phyloP scores from a whole-genome alignment of 2,113 vertebrate species.

The Motacilla alba region DNA sequence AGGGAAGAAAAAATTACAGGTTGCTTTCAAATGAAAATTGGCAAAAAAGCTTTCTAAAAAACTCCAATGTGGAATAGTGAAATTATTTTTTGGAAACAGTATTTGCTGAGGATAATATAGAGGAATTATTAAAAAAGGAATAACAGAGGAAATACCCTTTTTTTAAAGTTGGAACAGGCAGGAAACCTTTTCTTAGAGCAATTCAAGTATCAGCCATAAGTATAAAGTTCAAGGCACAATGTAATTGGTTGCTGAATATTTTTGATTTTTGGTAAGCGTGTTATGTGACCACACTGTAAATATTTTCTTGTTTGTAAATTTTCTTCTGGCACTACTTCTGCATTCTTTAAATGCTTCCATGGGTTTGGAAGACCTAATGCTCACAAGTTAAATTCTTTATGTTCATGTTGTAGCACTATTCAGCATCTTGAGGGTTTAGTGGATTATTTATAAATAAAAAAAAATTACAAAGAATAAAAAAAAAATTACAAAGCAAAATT shows the following conservation, averaged over 20 bases:
- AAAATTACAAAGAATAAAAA: too few species aligned
- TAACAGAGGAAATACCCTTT: not conserved
- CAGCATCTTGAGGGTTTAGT: not conserved
- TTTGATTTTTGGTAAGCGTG: not conserved
- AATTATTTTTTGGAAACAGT: not conserved
- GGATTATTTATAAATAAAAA: not conserved
- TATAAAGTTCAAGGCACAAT: not conserved
- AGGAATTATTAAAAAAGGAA: not conserved
- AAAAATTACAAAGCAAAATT: too few species aligned
- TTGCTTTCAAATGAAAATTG: not conserved
- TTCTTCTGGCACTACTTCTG: not conserved
- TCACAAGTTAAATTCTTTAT: not conserved
- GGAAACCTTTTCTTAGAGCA: not conserved
- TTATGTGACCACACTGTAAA: not conserved
- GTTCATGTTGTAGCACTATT: not conserved
- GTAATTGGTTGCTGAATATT: not conserved
- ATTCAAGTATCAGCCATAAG: not conserved
- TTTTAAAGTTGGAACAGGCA: not conserved
- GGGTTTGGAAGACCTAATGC: not conserved
- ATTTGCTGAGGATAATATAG: not conserved
- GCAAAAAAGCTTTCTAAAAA: not conserved
- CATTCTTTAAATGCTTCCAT: not conserved
- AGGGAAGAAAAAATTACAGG: not conserved
- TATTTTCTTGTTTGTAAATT: not conserved
- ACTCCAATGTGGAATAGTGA: not conserved